Base-by-base conservation (phyloP, 2,797 vertebrate species). In the Enteromius unitaeniatus region DNA sequence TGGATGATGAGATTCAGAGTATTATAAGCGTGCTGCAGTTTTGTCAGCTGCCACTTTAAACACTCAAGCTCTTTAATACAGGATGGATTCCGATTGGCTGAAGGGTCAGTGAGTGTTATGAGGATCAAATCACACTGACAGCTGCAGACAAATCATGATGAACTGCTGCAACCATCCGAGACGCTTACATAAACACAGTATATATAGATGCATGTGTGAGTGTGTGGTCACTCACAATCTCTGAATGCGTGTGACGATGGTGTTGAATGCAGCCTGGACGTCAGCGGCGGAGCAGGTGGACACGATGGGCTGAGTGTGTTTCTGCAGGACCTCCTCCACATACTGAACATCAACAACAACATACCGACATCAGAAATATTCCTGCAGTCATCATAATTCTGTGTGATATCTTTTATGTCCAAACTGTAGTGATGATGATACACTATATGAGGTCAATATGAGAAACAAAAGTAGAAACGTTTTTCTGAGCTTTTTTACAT, bases 221-320 rank as follows among this genome's bases (percentile, higher is more conserved):
- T 42, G 62, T n/a, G 73, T 1, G 85, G 10, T 55, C 47, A 93
- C 94, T 95, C 89, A 96, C 95, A 96, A 96, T 95, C 95, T 94
- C 93, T 96, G 95, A 87, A 96, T 95, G 81, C 95, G 92, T n/a
- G 95, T 95, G 19, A 96, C 94, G 78, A 96, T 95, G 87, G 95
- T 95, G 91, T 94, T 95, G 92, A 96, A 96, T 84, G 95, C 95
- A 37, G 95, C 95, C 84, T 95, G 95, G 79, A 96, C 94, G 47
- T 96, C 95, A 6, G 95, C 94, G 49, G 93, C 84, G 34, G 95
- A 95, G 91, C 93, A 95, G 53, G 95, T 95, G 85, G 94, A 95
- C 84, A 96, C 95, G 47, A 96, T 95, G 87, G 94, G 95, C 92
- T 95, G 95, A 86, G 80, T 79, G 86, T 95, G 94, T 86, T 94